Base-by-base conservation (phyloP, 2,888 invertebrate species). In the Eupithecia subfuscata region DNA sequence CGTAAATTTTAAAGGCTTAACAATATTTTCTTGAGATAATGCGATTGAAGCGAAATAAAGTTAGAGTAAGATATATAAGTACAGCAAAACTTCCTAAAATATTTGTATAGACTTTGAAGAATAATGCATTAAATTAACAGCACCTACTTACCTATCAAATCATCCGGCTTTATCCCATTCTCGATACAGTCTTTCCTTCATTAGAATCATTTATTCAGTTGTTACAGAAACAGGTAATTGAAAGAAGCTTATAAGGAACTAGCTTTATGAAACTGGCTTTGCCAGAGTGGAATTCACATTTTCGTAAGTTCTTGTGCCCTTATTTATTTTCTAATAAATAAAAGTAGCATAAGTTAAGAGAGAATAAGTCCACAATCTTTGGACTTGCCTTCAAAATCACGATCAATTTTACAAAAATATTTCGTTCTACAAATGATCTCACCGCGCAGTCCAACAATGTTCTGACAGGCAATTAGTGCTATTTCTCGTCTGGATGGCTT, bases 401-500 rank as follows among this genome's bases (percentile, higher is more conserved):
- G 22, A 22, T 3, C 56, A 22, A 52, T 22, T 56, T 56, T 12
- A 22, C n/a, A n/a, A n/a, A 52, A 56, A 56, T 22, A 22, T 56
- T 22, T 22, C 22, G 43, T 52, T 34, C 18, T 18, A 30, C 18
- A 34, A 64, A 18, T 34, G 2, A 4, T 34, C 18, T 16, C 18
- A 1, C 64, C 18, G 34, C 9, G 64, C 30, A 12, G 60, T 60
- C 60, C 12, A 25, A 34, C 64, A 30, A 30, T 63, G 12, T 67
- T 64, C 67, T 52, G 70, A 65, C 67, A 70, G 34, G 40, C 70
- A 72, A 69, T 75, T 75, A 69, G 71, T 63, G 71, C 40, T 75
- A 64, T 71, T 75, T 75, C 63, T 75, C 75, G 68, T 71, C 48
- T 69, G 64, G 71, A 52, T 69, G 52, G 67, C n/a, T 69, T 14